These are phyloP conservation scores for Wasmannia auropunctata DNA, from an alignment of 1,140 invertebrate genomes.

Conservation along the genomic window DNA sequence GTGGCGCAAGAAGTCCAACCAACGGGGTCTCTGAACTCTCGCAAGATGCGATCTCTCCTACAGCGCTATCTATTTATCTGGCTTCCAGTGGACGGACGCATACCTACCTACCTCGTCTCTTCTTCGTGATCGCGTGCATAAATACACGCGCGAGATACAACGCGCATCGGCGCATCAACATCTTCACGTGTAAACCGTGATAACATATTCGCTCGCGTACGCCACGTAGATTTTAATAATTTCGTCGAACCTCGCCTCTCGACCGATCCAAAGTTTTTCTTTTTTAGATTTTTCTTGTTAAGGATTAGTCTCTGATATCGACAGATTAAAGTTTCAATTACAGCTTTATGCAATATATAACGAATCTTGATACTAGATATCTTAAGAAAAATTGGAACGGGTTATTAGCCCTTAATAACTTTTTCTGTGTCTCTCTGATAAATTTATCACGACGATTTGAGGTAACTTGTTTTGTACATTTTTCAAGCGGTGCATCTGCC, in stretches of 20 bases:
- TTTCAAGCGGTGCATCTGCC: not conserved
- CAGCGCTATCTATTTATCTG: conserved; percentile 68
- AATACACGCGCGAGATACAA: conserved; percentile 12
- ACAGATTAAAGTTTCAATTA: not conserved
- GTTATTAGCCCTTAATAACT: not conserved
- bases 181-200: not conserved
- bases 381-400: too few species aligned
- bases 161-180: not conserved
- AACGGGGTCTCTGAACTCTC: conserved; percentile 71
- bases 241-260: not conserved
- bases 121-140: conserved; percentile 23
- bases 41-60: conserved; percentile 64
- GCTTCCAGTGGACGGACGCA: conserved; percentile 41
- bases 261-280: not conserved
- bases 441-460: not conserved
- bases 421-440: not conserved
- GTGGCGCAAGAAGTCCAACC: conserved; percentile 66
- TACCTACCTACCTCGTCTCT: conserved; percentile 30
- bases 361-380: not conserved
- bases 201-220: not conserved
- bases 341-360: not conserved
- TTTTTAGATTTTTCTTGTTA: not conserved
- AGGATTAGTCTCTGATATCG: not conserved
- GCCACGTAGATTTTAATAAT: not conserved
- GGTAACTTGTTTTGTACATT: not conserved